These are phyloP conservation scores for Tortricodes alternella DNA, from an alignment of 2,888 invertebrate species.

Conservation along the genomic window DNA sequence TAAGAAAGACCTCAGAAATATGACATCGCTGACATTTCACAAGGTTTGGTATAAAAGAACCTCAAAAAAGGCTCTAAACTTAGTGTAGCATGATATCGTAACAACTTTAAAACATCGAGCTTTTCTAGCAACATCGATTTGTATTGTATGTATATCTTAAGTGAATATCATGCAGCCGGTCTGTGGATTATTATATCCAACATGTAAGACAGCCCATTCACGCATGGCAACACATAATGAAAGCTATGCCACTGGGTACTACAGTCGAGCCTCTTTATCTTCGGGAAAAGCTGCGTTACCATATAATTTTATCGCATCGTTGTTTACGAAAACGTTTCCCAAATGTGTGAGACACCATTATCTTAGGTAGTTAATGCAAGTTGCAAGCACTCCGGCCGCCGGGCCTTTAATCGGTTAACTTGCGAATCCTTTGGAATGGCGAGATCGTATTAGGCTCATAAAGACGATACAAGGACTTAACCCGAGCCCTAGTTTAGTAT, in stretches of 20 bases:
- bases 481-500: conserved; percentile 40
- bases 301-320: conserved; percentile 23
- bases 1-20: no score
- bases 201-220: background rate
- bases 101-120: no score
- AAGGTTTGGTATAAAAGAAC: no score
- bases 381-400: conserved; percentile 48
- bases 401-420: conserved; percentile 52
- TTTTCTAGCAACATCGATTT: no score
- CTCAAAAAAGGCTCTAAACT: no score
- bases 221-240: background rate
- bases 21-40: no score
- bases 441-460: conserved; percentile 43
- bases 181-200: no score
- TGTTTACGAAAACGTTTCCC: conserved; percentile 34
- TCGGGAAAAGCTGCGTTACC: conserved; percentile 2
- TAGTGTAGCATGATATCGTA: no score
- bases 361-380: conserved; percentile 50
- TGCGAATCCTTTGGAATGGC: conserved; percentile 44
- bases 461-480: conserved; percentile 45
- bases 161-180: no score
- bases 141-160: no score
- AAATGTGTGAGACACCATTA: conserved; percentile 46
- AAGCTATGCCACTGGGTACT: background rate
- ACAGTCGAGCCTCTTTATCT: background rate